These are phyloP conservation scores for Lipophrys pholis DNA, from an alignment of 2,113 vertebrate genomes.

Conservation along the genomic window DNA sequence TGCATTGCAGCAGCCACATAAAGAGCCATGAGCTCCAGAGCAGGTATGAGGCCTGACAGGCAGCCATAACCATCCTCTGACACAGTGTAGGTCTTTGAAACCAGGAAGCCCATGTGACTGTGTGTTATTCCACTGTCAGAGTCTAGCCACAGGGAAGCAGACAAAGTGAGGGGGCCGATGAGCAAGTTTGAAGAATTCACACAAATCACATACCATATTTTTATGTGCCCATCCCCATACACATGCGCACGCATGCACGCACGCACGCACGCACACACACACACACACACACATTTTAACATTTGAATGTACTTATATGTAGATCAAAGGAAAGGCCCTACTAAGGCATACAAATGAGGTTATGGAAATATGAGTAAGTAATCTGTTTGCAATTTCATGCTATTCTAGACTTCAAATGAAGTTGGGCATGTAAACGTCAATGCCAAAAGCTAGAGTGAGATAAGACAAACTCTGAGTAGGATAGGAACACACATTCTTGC, in stretches of 20 bases:
- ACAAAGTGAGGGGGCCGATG: conserved; percentile 20
- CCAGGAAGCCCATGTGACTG: conserved; percentile 92
- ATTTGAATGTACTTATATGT: conserved; percentile 65
- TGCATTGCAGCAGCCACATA: conserved; percentile 99
- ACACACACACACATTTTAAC: conserved; percentile 25
- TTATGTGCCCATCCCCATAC: conserved; percentile 9
- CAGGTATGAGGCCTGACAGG: conserved; percentile 95
- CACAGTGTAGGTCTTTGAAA: conserved; percentile 90
- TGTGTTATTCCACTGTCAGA: conserved; percentile 94
- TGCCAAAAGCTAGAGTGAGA: conserved; percentile 56
- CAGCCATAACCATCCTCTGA: conserved; percentile 92
- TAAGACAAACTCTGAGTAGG: conserved; percentile 59
- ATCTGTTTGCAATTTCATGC: conserved; percentile 75
- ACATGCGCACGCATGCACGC: not conserved
- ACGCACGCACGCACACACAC: conserved; percentile 43
- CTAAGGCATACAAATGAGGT: conserved; percentile 72
- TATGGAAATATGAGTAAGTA: conserved; percentile 73
- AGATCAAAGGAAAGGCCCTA: conserved; percentile 70
- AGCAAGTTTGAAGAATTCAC: conserved; percentile 25
- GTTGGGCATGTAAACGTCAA: conserved; percentile 48
- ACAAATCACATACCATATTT: conserved; percentile 33
- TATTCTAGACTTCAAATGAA: conserved; percentile 70
- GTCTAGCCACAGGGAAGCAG: conserved; percentile 80
- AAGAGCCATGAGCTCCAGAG: conserved; percentile 96
- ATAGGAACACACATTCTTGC: conserved; percentile 48